Evolutionary conservation across 2,113 vertebrate species (phyloP).

Genomic region (Ramphastos sulfuratus): DNA sequence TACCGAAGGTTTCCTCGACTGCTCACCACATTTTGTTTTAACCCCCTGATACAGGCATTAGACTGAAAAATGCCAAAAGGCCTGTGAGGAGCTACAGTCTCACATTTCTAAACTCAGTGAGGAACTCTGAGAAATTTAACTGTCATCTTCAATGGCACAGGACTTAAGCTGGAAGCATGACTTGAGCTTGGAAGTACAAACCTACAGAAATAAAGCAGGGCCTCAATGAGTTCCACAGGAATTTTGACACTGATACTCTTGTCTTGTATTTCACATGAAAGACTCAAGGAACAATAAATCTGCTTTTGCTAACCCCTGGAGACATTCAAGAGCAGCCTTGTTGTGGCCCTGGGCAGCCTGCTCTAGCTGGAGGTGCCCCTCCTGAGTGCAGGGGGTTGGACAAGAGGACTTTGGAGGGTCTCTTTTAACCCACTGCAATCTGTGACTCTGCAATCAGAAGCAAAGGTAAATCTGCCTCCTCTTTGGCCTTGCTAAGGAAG

Average conservation of each 20-base stretch:
- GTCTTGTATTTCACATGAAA: background rate
- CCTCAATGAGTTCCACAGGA: accelerated
- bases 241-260: background rate
- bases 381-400: too few species aligned
- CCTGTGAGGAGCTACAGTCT: background rate
- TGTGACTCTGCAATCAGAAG: background rate
- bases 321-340: too few species aligned
- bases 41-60: background rate
- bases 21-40: background rate
- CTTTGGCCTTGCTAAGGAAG: background rate
- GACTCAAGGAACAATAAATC: background rate
- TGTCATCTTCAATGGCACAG: background rate
- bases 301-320: background rate
- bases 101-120: background rate
- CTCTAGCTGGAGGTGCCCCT: too few species aligned
- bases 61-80: background rate
- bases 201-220: background rate
- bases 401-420: too few species aligned
- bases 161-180: background rate
- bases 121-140: background rate
- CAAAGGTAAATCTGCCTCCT: background rate
- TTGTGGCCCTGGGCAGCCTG: too few species aligned
- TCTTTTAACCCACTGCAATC: too few species aligned
- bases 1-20: background rate
- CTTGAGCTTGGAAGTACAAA: background rate